These are phyloP conservation scores for Blomia tropicalis DNA, from an alignment of 2,888 invertebrate species.

Conservation along the genomic window DNA sequence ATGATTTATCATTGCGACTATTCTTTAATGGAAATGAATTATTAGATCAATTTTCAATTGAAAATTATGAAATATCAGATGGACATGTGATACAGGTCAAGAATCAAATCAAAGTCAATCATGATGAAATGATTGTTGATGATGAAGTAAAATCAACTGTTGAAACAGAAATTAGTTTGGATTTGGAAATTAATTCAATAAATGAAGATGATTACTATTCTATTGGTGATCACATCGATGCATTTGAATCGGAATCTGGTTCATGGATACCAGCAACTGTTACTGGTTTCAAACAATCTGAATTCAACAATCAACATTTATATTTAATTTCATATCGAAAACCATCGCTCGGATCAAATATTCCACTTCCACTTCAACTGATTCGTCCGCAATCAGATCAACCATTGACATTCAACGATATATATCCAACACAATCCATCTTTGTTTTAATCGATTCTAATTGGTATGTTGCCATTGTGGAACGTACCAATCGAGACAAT, in stretches of 20 bases:
- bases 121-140: background rate
- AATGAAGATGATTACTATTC: constrained; percentile 30
- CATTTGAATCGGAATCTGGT: constrained; percentile 46
- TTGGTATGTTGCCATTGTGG: background rate
- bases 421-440: constrained; percentile 47
- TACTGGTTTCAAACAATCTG: constrained; percentile 37
- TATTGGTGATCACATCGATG: constrained; percentile 51
- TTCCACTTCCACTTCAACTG: constrained; percentile 36
- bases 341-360: constrained; percentile 13
- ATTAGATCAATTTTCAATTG: background rate
- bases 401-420: constrained; percentile 41
- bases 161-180: background rate
- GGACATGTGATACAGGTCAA: constrained; percentile 1
- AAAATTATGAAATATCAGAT: background rate
- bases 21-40: constrained; percentile 13
- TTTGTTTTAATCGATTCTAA: constrained; percentile 57
- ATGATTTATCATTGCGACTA: background rate
- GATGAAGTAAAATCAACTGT: background rate
- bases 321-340: constrained; percentile 18
- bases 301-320: background rate
- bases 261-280: constrained; percentile 59
- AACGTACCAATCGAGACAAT: background rate
- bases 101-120: background rate
- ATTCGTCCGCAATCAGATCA: constrained; percentile 52
- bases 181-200: background rate